These are phyloP conservation scores for Meteorus cinctellus DNA, from an alignment of 2,888 invertebrate species.

Conservation along the genomic window DNA sequence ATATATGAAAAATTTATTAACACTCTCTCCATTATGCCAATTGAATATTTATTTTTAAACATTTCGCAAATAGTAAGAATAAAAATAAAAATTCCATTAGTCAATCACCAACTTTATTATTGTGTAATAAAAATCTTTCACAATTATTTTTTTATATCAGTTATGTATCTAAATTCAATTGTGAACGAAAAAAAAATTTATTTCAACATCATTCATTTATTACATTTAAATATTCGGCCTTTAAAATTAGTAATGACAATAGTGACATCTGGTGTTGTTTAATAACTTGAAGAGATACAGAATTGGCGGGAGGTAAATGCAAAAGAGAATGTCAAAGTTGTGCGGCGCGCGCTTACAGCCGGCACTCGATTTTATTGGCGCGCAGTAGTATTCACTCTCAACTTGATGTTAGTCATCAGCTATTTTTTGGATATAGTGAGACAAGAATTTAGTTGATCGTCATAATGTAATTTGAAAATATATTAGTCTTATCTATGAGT, in stretches of 20 bases:
- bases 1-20: not conserved
- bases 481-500: not conserved
- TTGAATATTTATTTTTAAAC: not conserved
- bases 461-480: not conserved
- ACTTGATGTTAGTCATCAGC: not conserved
- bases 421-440: not conserved
- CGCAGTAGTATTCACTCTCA: not conserved
- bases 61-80: not conserved
- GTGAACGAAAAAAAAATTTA: not conserved
- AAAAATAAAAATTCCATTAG: not conserved
- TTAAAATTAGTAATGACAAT: not conserved
- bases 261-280: constrained; percentile 2
- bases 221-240: not conserved
- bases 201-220: not conserved
- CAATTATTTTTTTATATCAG: too few relatives aligned
- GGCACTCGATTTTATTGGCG: not conserved
- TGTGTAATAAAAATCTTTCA: too few relatives aligned
- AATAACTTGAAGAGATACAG: not conserved
- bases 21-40: constrained; percentile 4
- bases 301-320: not conserved
- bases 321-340: constrained; percentile 4
- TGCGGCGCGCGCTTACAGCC: not conserved
- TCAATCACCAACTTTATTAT: not conserved
- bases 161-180: not conserved
- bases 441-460: not conserved